Evolutionary conservation across 2,888 invertebrate species (phyloP).

Genomic region (Drosophila testacea): DNA sequence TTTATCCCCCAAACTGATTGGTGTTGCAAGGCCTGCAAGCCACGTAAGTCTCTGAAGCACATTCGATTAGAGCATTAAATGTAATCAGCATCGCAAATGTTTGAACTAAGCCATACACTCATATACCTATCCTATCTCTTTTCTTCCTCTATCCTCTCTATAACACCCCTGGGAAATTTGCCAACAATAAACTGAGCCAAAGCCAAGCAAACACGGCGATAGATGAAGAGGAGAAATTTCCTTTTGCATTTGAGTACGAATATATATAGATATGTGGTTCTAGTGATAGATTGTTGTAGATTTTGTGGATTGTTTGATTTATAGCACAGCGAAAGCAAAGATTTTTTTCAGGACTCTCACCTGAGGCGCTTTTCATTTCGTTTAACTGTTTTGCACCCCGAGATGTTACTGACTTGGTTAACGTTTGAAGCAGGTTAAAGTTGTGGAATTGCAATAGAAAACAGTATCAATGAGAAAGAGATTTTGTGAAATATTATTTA

Average conservation of each 20-base stretch:
- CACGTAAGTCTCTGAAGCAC: constrained; percentile 29
- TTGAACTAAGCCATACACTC: constrained; percentile 51
- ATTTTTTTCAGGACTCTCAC: constrained; percentile 2
- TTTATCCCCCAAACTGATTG: constrained; percentile 41
- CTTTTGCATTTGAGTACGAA: constrained; percentile 14
- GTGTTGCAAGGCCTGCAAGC: constrained; percentile 40
- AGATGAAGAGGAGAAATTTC: constrained; percentile 21
- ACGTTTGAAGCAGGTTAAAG: neutral
- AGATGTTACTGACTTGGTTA: neutral
- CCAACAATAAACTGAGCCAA: constrained; percentile 59
- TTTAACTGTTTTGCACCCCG: neutral
- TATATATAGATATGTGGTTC: constrained; percentile 13
- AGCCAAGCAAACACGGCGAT: constrained; percentile 16
- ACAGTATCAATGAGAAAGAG: neutral
- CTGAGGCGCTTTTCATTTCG: constrained; percentile 13
- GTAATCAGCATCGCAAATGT: constrained; percentile 72
- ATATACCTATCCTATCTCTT: neutral
- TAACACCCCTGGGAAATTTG: constrained; percentile 72
- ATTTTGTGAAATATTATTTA: neutral
- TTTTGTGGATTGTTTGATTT: constrained; percentile 27
- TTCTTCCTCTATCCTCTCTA: constrained; percentile 10
- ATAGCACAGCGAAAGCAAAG: neutral
- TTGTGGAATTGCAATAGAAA: neutral
- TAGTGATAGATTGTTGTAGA: constrained; percentile 29
- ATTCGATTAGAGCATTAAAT: constrained; percentile 70